phyloP scores from a whole-genome alignment of 2,113 vertebrate species.

The Ia io region DNA sequence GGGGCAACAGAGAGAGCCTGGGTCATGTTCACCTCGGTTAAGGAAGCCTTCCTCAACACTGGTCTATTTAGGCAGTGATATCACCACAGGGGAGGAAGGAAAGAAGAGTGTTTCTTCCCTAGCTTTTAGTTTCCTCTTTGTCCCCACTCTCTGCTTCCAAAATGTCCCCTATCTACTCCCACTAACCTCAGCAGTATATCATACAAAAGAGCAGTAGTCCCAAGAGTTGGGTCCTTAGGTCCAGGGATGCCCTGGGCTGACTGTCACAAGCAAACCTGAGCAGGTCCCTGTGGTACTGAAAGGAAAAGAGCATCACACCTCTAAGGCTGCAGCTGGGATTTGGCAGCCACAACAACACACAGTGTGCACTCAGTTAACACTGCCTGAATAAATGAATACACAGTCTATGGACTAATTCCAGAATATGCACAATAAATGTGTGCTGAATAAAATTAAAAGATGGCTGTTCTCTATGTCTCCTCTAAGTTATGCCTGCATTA shows the following conservation, averaged over 20 bases:
- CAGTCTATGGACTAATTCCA: background rate
- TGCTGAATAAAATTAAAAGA: background rate
- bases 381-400: background rate
- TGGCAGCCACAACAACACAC: background rate
- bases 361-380: background rate
- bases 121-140: background rate
- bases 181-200: background rate
- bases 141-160: background rate
- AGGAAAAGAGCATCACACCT: background rate
- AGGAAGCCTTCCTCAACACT: background rate
- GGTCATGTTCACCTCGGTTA: background rate
- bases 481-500: background rate
- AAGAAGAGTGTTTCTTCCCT: background rate
- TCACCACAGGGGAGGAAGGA: background rate
- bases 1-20: background rate
- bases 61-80: background rate
- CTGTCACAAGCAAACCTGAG: background rate
- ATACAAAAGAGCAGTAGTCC: background rate
- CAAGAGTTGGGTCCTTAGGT: background rate
- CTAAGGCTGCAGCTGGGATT: background rate
- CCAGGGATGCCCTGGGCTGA: background rate
- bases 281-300: background rate
- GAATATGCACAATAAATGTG: background rate
- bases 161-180: background rate
- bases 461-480: background rate